These are phyloP conservation scores for Drosophila cognata DNA, from an alignment of 2,888 invertebrate species.

Conservation along the genomic window DNA sequence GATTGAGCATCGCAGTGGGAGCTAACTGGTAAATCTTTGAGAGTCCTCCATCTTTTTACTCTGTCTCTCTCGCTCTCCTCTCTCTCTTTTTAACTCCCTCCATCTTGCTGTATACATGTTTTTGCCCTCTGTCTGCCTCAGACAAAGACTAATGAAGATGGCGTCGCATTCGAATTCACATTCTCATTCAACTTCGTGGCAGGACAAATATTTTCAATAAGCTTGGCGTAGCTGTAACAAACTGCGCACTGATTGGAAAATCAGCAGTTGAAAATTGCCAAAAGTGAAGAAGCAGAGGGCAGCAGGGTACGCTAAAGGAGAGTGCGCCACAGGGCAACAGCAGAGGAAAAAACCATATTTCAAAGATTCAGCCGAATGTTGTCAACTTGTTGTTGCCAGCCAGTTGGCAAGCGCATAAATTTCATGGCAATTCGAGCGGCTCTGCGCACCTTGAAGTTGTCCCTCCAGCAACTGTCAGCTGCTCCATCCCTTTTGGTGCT, in stretches of 20 bases:
- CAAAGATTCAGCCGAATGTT: constrained; percentile 58
- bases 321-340: background rate
- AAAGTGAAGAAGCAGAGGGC: constrained; percentile 20
- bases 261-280: constrained; percentile 71
- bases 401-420: constrained; percentile 74
- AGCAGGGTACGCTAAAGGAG: background rate
- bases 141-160: constrained; percentile 74
- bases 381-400: constrained; percentile 65
- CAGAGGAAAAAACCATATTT: constrained; percentile 63
- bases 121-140: constrained; percentile 27
- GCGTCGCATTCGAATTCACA: constrained; percentile 44
- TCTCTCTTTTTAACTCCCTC: background rate
- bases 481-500: constrained; percentile 2
- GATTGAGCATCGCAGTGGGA: constrained; percentile 55
- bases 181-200: constrained; percentile 41
- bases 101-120: background rate
- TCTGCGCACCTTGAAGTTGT: constrained; percentile 62
- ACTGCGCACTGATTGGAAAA: constrained; percentile 77
- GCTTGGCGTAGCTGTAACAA: constrained; percentile 65
- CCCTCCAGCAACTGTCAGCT: constrained; percentile 9
- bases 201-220: constrained; percentile 75
- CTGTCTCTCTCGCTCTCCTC: background rate
- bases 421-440: constrained; percentile 64
- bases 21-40: constrained; percentile 50
- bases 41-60: background rate